phyloP scores from a whole-genome alignment of 1,140 invertebrate genomes.

The Drosophila bipectinata region DNA sequence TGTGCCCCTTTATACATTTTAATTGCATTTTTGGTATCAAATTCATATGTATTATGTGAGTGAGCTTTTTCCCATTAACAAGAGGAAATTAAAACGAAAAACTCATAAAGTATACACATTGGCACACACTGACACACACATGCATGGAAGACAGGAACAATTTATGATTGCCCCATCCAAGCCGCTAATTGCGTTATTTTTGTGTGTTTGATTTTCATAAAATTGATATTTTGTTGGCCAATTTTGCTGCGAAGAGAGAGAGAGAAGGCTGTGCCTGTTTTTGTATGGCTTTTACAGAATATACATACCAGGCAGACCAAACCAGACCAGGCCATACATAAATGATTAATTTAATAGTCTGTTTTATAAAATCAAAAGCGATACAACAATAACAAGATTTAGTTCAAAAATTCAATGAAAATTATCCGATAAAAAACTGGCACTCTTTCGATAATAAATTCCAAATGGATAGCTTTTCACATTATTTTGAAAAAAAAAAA shows the following conservation, averaged over 20 bases:
- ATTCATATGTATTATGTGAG: slow-evolving; percentile 73
- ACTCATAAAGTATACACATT: slow-evolving; percentile 54
- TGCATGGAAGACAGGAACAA: slow-evolving; percentile 37
- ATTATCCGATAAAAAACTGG: slow-evolving; percentile 3
- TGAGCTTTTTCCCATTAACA: slow-evolving; percentile 67
- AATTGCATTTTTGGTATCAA: slow-evolving; percentile 80
- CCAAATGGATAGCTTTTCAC: not conserved
- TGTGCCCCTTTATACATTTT: slow-evolving; percentile 54
- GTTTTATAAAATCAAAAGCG: slow-evolving; percentile 16
- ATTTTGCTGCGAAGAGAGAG: slow-evolving; percentile 5
- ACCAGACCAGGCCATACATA: slow-evolving; percentile 2
- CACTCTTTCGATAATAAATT: not conserved
- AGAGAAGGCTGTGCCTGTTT: not conserved
- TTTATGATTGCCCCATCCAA: slow-evolving; percentile 61
- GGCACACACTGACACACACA: slow-evolving; percentile 16
- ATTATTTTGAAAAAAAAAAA: not conserved
- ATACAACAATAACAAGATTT: slow-evolving; percentile 13
- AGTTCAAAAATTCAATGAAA: slow-evolving; percentile 24
- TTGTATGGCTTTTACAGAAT: slow-evolving; percentile 20
- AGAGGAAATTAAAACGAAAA: slow-evolving; percentile 78
- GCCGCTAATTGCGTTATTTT: slow-evolving; percentile 75
- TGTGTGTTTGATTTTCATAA: slow-evolving; percentile 71
- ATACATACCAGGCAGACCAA: too few relatives aligned
- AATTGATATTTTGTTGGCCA: slow-evolving; percentile 57
- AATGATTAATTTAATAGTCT: slow-evolving; percentile 36